Conservation (phyloP, 2,113 vertebrate species). For the Hirundichthys speculiger region DNA sequence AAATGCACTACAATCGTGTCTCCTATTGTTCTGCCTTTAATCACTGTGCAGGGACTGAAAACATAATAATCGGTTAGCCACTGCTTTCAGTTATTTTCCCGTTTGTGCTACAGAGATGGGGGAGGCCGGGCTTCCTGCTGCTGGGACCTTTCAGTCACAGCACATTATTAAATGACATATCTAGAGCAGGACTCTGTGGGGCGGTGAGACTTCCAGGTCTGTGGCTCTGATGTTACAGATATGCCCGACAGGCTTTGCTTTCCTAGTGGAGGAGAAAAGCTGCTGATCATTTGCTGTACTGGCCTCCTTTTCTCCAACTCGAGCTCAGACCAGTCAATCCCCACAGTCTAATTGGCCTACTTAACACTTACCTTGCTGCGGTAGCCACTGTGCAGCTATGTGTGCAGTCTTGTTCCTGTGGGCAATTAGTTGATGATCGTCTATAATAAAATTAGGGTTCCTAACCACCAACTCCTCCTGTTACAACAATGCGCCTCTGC, state of each 20-base stretch:
- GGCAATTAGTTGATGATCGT: slow-evolving; percentile 1
- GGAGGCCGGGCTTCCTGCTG: slow-evolving; percentile 16
- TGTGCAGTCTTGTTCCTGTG: slow-evolving; percentile 20
- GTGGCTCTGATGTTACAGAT: slow-evolving; percentile 52
- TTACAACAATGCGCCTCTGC: too few species aligned
- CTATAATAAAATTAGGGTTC: slow-evolving; percentile 15
- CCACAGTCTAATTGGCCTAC: slow-evolving; percentile 75
- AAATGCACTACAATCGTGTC: too few species aligned
- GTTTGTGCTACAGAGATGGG: slow-evolving; percentile 4
- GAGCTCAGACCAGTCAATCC: slow-evolving; percentile 64
- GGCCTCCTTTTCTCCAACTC: slow-evolving; percentile 73
- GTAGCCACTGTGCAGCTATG: slow-evolving; percentile 32
- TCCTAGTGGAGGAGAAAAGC: slow-evolving; percentile 55
- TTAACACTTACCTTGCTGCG: slow-evolving; percentile 66
- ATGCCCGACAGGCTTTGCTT: slow-evolving; percentile 47
- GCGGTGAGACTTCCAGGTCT: slow-evolving; percentile 44
- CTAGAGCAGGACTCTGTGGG: slow-evolving; percentile 66
- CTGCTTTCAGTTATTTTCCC: background rate
- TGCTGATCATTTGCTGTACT: slow-evolving; percentile 64
- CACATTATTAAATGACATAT: slow-evolving; percentile 66
- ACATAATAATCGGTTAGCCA: too few species aligned
- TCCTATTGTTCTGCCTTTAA: too few species aligned
- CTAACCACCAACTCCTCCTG: background rate
- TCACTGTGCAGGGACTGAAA: too few species aligned
- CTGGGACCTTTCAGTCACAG: slow-evolving; percentile 26